phyloP scores from a whole-genome alignment of 2,113 vertebrate species.

The Eulemur macaco region DNA sequence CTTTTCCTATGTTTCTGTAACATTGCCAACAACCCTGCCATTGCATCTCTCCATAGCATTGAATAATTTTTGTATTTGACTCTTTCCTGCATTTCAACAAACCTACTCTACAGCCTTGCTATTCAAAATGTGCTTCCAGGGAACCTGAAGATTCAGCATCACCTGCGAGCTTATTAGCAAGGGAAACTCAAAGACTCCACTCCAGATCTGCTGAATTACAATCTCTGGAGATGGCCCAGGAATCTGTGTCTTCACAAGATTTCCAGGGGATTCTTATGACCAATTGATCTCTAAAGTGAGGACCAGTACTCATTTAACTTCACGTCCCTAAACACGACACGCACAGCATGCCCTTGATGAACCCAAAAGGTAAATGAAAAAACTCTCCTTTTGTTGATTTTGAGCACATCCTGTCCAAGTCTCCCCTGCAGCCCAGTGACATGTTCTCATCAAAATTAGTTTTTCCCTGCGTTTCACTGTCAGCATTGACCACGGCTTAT shows the following conservation, averaged over 20 bases:
- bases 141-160: not conserved
- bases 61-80: not conserved
- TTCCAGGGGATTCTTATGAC: not conserved
- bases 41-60: accelerated
- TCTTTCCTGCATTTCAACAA: not conserved
- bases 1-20: not conserved
- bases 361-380: not conserved
- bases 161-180: not conserved
- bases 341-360: not conserved
- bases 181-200: not conserved
- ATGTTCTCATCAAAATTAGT: conserved; percentile 9
- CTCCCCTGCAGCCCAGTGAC: not conserved
- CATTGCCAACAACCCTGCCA: not conserved
- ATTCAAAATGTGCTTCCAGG: not conserved
- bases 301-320: not conserved
- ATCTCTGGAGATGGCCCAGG: not conserved
- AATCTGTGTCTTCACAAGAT: not conserved
- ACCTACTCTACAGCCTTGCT: not conserved
- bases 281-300: not conserved
- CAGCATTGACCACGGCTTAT: not conserved
- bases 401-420: not conserved
- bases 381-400: not conserved
- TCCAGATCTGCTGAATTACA: not conserved
- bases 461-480: not conserved
- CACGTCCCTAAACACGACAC: not conserved